Conservation (phyloP, 37 sponge, comb jelly and placozoan species). For the Eunapius fragilis region DNA sequence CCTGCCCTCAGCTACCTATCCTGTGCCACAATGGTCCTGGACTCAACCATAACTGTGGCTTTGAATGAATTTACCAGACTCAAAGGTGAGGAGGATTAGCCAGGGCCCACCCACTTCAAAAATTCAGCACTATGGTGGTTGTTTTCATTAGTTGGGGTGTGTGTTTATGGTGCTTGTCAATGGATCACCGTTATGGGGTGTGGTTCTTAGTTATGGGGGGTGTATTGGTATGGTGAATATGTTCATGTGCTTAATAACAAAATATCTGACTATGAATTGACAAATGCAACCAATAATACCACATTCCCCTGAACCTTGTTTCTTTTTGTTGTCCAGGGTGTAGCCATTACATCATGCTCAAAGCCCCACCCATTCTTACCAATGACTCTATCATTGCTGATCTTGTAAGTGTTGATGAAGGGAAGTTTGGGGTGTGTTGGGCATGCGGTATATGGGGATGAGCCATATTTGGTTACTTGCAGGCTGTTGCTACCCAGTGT, state of each 20-base stretch:
- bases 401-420: slow-evolving; percentile 22
- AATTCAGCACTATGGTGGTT: not conserved
- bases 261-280: not conserved
- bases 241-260: not conserved
- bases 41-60: slow-evolving; percentile 18
- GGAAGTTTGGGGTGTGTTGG: not conserved
- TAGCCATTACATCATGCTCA: slow-evolving; percentile 37
- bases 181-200: not conserved
- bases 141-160: not conserved
- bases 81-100: slow-evolving; percentile 7
- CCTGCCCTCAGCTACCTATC: slow-evolving; percentile 10
- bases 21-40: slow-evolving; percentile 41
- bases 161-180: not conserved
- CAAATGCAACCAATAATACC: not conserved
- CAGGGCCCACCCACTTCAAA: not conserved
- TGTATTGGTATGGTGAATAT: not conserved
- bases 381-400: slow-evolving; percentile 31
- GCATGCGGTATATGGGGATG: not conserved
- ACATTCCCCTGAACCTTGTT: not conserved
- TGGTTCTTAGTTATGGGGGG: not conserved
- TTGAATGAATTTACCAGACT: slow-evolving; percentile 1
- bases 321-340: slow-evolving; percentile 10
- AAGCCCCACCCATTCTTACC: slow-evolving; percentile 29
- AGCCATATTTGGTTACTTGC: not conserved
- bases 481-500: slow-evolving; percentile 70